Evolutionary conservation across 2,797 vertebrate species (phyloP), one percentile per base, ranked within the genome.

Genomic region (Acipenser ruthenus): DNA sequence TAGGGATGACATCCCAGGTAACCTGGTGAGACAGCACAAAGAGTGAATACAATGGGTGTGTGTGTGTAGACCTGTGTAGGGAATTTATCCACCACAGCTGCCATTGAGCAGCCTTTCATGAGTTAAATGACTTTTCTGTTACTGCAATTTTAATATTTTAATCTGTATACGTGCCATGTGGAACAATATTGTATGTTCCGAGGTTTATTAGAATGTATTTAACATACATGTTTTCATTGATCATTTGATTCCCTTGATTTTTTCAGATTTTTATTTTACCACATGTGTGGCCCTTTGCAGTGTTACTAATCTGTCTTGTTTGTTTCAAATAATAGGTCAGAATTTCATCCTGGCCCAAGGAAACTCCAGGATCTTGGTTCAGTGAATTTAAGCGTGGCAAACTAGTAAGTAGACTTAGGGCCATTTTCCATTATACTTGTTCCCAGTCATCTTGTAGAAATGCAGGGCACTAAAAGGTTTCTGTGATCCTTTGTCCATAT

Each of bases 331-430:
- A 49, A 67, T 68, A 99, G 97, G 94, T 96, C 70, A 92, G 92
- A 84, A 84, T 97, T 88, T 98, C 96, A 8, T 96, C 96, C 0
- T 99, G 96, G 97, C 93, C 95, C 55, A 99, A 97, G 84, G 97
- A 99, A 80, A 85, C 77, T 48, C 94, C 95, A 6, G 93, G 96
- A 77, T 93, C 95, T 53, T 99, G 97, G 97, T 99, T 93, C 80
- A 99, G 97, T 84, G 94, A 97, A 90, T 99, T 99, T 80, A 98
- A 97, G 75, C 93, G 94, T 81, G 96, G 97, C 77, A 95, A 97
- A 87, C 88, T 95, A 78, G 96, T 99, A 92, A 91, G 93, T 94
- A 53, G 62, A 18, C 6, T 1, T 1, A 10, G 2, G 10, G 10
- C 63, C 8, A 5, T 7, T 58, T 49, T 61, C 10, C 23, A 23